Evolutionary conservation across 2,888 invertebrate genomes (phyloP), one percentile per base, ranked within the genome.

Genomic region (Drosophila bunnanda): DNA sequence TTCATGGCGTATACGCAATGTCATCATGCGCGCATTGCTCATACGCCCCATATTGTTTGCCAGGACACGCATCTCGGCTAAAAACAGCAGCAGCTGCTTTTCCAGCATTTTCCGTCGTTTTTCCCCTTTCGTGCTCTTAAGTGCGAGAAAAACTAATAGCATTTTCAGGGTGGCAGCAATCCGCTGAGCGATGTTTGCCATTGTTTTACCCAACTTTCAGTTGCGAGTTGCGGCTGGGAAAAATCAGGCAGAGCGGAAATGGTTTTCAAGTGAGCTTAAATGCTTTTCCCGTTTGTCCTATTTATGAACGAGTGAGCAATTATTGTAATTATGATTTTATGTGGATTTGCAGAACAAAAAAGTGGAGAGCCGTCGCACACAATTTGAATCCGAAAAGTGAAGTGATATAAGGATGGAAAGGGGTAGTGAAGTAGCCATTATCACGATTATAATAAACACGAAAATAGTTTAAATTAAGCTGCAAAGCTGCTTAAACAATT

Each of bases 211-310:
- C 22, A 68, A 68, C 46, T 68, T 57, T 20, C 36, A 20, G 53
- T 39, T 39, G 25, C 28, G 67, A 46, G 54, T 44, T 41, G 64
- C 8, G 38, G 22, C 34, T 36, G 32, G 22, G 34, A 15, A 39
- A 32, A 32, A 61, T 48, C 55, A 25, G 50, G 59, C 25, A 34
- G 38, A 66, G 59, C 64, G 82, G 69, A 84, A 82, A 82, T 87
- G 79, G 79, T 20, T 79, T 84, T 81, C 54, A 53, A 82, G 84
- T 77, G 82, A 46, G 60, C 36, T 69, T 67, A 67, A 80, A 76
- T 58, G 58, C 43, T 66, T 32, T 59, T 61, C 15, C 32, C 46
- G 68, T 41, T 68, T 68, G 68, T 67, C 46, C 68, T 36, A 36
- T 55, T 59, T 73, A 28, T 30, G 54, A 38, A 36, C 41, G 52